Base-by-base conservation (phyloP, 2,797 vertebrate genomes). In the Syngnathus acus region DNA sequence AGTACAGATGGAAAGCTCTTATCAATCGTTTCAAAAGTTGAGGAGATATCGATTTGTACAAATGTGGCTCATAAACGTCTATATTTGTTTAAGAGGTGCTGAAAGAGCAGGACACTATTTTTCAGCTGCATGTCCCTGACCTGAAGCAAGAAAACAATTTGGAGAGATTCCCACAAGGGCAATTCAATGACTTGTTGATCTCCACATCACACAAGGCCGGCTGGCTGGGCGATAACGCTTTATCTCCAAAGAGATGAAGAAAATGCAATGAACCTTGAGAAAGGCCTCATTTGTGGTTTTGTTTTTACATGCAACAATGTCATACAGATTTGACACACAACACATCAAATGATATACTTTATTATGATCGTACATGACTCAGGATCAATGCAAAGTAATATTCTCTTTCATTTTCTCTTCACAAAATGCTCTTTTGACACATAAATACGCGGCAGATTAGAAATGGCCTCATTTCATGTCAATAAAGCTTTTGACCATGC, bases 401-500 rank as follows among this genome's bases (percentile, higher is more conserved):
- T 83, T 81, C 77, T 69, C 80, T 86, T 47, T 73, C 80, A 71
- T 72, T 53, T 65, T 51, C 26, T 86, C 82, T 85, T 86, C 84
- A 72, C 72, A 86, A 19, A 51, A 10, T 76, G 73, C 59, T 82
- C 68, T 88, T 82, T 89, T 87, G 84, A 88, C 79, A 85, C 80
- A 90, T 90, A 91, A 91, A 91, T 89, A 91, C 80, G 78, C 72
- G 80, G 79, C 72, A 69, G 77, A 74, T 76, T 78, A 81, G 73
- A 85, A 64, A 76, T 73, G 80, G 82, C 82, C 83, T 86, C 70
- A 76, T 81, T 87, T 81, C 85, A 78, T 71, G 77, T 80, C 81
- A 72, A 80, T 90, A 91, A 91, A 92, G 89, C 90, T 91, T 90
- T 91, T 86, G 86, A 91, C 90, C 88, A 88, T 87, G 84, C 86